Conservation (phyloP, 2,113 vertebrate genomes). For the Siphamia tubifer region DNA sequence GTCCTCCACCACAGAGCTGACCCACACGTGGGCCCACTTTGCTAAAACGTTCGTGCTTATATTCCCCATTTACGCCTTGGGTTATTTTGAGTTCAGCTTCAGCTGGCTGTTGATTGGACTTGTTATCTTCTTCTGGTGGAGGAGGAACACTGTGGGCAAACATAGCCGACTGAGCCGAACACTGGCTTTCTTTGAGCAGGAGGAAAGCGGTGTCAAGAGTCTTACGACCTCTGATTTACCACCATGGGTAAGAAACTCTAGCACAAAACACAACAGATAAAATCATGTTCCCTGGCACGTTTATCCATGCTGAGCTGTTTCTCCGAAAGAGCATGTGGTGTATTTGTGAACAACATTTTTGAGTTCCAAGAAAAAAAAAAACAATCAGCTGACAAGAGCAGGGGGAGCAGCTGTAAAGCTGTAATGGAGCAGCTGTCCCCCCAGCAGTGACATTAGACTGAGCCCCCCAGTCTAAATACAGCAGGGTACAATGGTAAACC, state of each 20-base stretch:
- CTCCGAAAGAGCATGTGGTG: background rate
- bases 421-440: conserved; percentile 68
- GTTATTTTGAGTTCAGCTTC: conserved; percentile 94
- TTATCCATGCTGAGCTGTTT: background rate
- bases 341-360: conserved; percentile 15
- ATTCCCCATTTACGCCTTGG: conserved; percentile 92
- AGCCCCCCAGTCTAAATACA: conserved; percentile 73
- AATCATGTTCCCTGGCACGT: background rate
- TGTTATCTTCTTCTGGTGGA: conserved; percentile 87
- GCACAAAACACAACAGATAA: background rate
- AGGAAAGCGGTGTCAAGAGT: conserved; percentile 82
- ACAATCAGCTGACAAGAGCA: conserved; percentile 46
- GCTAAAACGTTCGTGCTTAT: conserved; percentile 90
- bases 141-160: conserved; percentile 81
- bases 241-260: conserved; percentile 86
- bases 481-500: conserved; percentile 75
- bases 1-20: conserved; percentile 81
- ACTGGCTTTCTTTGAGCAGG: conserved; percentile 88
- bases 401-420: conserved; percentile 62
- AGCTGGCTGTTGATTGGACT: conserved; percentile 93
- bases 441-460: conserved; percentile 59
- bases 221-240: conserved; percentile 87
- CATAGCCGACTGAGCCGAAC: conserved; percentile 81
- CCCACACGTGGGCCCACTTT: conserved; percentile 85
- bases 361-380: conserved; percentile 61